Percentiles rank a stretch among this genome's conserved stretches.
phyloP scores from a whole-genome alignment of 2,797 vertebrate genomes.

The Columba guinea region DNA sequence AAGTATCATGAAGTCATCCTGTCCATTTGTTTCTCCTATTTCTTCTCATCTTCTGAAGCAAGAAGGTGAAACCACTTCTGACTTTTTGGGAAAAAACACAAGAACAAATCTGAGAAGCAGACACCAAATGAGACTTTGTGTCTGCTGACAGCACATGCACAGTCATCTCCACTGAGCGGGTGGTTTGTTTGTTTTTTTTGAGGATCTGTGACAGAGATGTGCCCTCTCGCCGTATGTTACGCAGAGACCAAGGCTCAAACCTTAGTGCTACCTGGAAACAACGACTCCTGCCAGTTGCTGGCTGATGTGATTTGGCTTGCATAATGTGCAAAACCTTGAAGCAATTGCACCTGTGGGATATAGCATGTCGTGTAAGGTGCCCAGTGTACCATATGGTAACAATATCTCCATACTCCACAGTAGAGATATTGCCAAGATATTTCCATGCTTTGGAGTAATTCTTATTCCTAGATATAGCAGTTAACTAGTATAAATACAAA shows the following conservation, averaged over 20 bases:
- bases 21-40: background rate
- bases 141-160: background rate
- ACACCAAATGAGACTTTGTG: background rate
- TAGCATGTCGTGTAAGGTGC: background rate
- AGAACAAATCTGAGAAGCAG: background rate
- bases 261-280: background rate
- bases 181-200: background rate
- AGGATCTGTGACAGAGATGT: background rate
- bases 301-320: background rate
- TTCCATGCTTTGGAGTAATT: background rate
- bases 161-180: background rate
- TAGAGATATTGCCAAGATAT: background rate
- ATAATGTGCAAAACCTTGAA: background rate
- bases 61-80: background rate
- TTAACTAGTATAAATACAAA: background rate
- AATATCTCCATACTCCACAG: accelerated
- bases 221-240: background rate
- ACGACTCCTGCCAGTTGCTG: background rate
- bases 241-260: background rate
- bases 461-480: background rate
- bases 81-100: background rate
- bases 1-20: background rate
- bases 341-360: background rate
- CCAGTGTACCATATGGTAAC: accelerated
- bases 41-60: background rate